phyloP scores from a whole-genome alignment of 2,888 invertebrate species.

The Ceriagrion tenellum region DNA sequence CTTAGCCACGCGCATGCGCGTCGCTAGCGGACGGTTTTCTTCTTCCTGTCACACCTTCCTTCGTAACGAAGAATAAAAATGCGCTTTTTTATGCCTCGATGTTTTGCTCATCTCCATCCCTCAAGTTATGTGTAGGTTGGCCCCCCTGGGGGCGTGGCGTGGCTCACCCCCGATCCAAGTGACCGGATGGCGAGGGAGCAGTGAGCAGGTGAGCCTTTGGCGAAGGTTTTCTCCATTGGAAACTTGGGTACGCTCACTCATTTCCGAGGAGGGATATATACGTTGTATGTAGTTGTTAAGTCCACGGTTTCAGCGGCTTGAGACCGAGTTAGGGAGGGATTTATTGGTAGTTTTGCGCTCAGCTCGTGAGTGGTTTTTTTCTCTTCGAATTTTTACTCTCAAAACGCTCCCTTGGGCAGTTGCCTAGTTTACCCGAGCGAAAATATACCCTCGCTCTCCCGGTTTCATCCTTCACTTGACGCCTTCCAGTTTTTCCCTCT shows the following conservation, averaged over 20 bases:
- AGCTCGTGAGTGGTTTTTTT: background rate
- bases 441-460: slow-evolving; percentile 26
- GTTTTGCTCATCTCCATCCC: background rate
- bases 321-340: background rate
- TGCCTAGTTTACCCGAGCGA: background rate
- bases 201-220: background rate
- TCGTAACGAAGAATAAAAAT: background rate
- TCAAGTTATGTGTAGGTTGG: background rate
- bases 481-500: background rate
- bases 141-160: background rate
- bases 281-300: background rate
- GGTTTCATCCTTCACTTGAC: background rate
- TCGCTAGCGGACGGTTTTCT: background rate
- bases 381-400: background rate
- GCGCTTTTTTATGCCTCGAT: background rate
- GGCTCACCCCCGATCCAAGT: background rate
- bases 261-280: background rate
- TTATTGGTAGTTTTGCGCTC: background rate
- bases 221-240: background rate
- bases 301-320: background rate
- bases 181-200: background rate
- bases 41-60: background rate
- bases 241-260: background rate
- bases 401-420: slow-evolving; percentile 35
- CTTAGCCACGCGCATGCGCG: background rate